Percentiles rank a stretch among this genome's conserved stretches.
These are phyloP conservation scores for Monopterus albus DNA, from an alignment of 2,113 vertebrate species.

Conservation along the genomic window DNA sequence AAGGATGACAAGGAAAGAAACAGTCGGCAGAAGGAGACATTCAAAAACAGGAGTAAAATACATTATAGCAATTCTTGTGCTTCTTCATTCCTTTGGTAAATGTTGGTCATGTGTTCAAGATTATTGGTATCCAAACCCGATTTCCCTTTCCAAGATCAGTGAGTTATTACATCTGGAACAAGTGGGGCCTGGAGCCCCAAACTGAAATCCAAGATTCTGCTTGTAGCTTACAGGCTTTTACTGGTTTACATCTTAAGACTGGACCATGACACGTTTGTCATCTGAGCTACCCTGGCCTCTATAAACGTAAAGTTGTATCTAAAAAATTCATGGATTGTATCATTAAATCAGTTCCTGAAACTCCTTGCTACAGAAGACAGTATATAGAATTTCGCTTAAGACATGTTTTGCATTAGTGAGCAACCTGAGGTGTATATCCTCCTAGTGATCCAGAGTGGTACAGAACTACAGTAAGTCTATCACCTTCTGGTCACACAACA, in stretches of 20 bases:
- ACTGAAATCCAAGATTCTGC: slow-evolving; percentile 2
- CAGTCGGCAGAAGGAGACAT: background rate
- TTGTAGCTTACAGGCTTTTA: slow-evolving; percentile 20
- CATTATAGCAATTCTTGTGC: background rate
- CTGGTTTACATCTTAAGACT: slow-evolving; percentile 17
- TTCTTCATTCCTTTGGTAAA: background rate
- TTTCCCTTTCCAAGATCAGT: background rate
- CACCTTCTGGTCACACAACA: background rate
- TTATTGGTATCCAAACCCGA: background rate
- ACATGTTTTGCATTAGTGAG: slow-evolving; percentile 13
- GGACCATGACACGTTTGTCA: slow-evolving; percentile 13
- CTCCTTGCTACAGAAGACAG: background rate
- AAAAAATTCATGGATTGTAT: no score
- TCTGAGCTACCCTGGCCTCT: background rate
- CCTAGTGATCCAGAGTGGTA: background rate
- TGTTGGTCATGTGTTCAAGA: slow-evolving; percentile 8
- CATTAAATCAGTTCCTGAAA: no score
- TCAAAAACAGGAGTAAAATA: background rate
- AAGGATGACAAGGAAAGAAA: background rate
- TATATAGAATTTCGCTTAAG: background rate
- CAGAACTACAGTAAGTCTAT: background rate
- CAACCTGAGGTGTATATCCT: background rate
- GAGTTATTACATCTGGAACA: background rate
- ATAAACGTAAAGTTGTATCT: slow-evolving; percentile 1
- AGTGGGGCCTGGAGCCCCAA: background rate